Evolutionary conservation across 2,797 vertebrate species (phyloP), one percentile per base, ranked within the genome.

Genomic region (Tamandua tetradactyla): DNA sequence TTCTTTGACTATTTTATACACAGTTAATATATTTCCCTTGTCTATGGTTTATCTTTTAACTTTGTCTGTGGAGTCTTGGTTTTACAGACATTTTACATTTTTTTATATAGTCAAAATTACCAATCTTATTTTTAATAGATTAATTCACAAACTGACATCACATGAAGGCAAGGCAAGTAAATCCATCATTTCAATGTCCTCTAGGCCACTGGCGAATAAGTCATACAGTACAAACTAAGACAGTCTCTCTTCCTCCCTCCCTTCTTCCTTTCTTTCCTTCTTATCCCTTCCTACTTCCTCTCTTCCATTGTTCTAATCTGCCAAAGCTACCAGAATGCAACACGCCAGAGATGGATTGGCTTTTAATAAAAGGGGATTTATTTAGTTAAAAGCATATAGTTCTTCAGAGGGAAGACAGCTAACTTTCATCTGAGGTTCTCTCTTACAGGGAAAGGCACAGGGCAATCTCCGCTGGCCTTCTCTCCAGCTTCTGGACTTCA

Each of bases 171-270:
- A 87, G 35, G n/a, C 17, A 62, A 72, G n/a, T 49, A 71, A 91
- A 66, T n/a, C 23, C 32, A 57, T 92, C 57, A 81, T 42, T 71
- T 35, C 32, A 69, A 9, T 3, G 52, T 87, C n/a, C 74, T 20
- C 44, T 22, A 55, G 68, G 71, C 92, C 89, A 20, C 22, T 90
- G 94, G 86, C 27, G 66, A 93, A 68, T 3, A 85, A 76, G 55
- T 68, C 42, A 10, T 59, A 49, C 0, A n/a, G 59, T 30, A 37
- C 57, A 79, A 35, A 20, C n/a, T n/a, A 52, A 71, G 47, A 72
- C 17, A 8, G 61, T 22, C 2, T 23, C 5, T 23, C 13, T 25
- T 44, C 8, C 5, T 68, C 4, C 66, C 49, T 44, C 30, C 61
- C 57, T 78, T 18, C 22, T 1, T 68, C 32, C 42, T n/a, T 14